Conservation (phyloP, 2,797 vertebrate species). For the Phrynocephalus forsythii region DNA sequence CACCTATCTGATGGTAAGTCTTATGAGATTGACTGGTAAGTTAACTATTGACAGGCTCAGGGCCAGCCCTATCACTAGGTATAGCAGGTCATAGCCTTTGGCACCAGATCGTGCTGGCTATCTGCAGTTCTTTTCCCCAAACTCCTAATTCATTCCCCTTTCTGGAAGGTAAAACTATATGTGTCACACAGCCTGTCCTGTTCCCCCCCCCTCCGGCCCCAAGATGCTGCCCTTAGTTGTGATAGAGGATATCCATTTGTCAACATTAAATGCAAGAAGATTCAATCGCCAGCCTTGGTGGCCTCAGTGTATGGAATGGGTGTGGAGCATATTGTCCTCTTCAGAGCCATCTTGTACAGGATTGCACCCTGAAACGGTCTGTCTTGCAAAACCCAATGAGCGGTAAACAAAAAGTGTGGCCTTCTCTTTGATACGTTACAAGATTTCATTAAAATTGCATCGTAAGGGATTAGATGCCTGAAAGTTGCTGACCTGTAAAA, state of each 20-base stretch:
- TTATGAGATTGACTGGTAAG: neutral
- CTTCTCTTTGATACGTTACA: neutral
- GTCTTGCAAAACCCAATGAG: neutral
- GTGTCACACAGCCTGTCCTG: neutral
- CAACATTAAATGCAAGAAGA: neutral
- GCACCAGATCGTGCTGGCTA: neutral
- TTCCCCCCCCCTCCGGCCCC: too few relatives aligned
- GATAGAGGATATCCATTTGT: neutral
- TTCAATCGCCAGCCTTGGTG: neutral
- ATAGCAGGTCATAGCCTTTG: neutral
- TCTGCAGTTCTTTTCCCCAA: neutral
- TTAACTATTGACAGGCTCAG: neutral
- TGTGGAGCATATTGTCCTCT: neutral
- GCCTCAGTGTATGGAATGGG: neutral
- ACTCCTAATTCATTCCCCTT: neutral
- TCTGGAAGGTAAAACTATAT: neutral
- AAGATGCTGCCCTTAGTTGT: neutral
- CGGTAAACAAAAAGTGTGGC: accelerated
- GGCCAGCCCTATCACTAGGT: neutral
- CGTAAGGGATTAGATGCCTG: neutral
- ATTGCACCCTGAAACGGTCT: neutral
- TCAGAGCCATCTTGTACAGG: neutral
- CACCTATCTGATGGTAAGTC: neutral
- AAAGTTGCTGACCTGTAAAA: neutral
- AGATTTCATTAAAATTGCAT: neutral